Percentiles rank a stretch among this genome's conserved stretches.
Evolutionary conservation across 2,113 vertebrate genomes (phyloP).

Genomic region (Hoplias malabaricus): DNA sequence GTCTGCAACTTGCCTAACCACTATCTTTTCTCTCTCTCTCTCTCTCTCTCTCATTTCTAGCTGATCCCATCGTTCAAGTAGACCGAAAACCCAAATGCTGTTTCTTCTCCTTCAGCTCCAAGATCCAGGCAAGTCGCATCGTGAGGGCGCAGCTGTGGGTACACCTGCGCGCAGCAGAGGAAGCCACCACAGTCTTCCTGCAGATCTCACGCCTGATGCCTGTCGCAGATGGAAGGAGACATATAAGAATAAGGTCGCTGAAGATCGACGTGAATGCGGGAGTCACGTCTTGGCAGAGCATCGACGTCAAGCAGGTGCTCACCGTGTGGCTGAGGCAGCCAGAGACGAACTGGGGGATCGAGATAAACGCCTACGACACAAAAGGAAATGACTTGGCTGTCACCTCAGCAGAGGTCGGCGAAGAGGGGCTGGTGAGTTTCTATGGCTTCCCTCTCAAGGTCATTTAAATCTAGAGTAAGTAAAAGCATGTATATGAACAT

Average conservation of each 20-base stretch:
- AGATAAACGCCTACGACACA: conserved; percentile 94
- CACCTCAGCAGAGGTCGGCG: conserved; percentile 84
- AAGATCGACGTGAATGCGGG: conserved; percentile 94
- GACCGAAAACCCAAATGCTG: conserved; percentile 92
- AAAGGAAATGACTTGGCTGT: conserved; percentile 89
- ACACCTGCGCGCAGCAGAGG: conserved; percentile 84
- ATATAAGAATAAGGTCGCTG: conserved; percentile 91
- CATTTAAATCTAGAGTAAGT: neutral
- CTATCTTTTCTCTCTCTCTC: neutral
- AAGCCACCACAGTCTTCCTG: conserved; percentile 91
- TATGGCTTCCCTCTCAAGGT: neutral
- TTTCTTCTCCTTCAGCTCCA: conserved; percentile 92
- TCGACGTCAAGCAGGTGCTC: conserved; percentile 95
- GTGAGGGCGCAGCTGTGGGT: conserved; percentile 96
- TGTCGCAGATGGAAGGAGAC: conserved; percentile 81
- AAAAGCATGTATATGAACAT: conserved; percentile 52
- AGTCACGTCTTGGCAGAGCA: conserved; percentile 92
- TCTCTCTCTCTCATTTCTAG: conserved; percentile 67
- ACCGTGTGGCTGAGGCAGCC: conserved; percentile 96
- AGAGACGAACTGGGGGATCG: conserved; percentile 97
- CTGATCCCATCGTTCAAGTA: conserved; percentile 82
- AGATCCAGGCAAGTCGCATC: conserved; percentile 89
- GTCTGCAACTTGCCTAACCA: neutral
- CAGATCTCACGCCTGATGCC: conserved; percentile 94
- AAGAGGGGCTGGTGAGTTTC: conserved; percentile 92